Evolutionary conservation across 2,888 invertebrate species (phyloP).

Genomic region (Plagiodera versicolora): DNA sequence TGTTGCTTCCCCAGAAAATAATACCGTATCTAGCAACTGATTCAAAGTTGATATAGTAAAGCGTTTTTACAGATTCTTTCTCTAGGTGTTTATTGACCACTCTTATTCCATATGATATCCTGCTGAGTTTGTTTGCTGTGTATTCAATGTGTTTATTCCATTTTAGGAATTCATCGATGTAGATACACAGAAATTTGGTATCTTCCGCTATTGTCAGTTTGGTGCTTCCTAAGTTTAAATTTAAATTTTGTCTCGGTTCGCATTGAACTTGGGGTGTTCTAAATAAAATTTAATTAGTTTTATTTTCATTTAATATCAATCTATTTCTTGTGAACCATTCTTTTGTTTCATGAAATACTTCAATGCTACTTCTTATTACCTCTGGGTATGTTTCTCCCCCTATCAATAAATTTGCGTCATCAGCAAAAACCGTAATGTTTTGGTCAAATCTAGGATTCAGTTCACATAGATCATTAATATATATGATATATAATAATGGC

Average conservation of each 20-base stretch:
- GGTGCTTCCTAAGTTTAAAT: not conserved
- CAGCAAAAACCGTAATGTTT: not conserved
- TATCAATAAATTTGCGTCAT: not conserved
- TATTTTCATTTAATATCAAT: not conserved
- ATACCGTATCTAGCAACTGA: not conserved
- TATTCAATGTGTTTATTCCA: not conserved
- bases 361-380: not conserved
- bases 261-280: not conserved
- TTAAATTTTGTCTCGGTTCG: constrained; percentile 3
- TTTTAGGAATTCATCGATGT: not conserved
- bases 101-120: not conserved
- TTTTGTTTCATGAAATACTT: not conserved
- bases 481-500: not conserved
- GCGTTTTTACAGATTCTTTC: not conserved
- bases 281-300: not conserved
- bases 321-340: not conserved
- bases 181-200: not conserved
- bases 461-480: not conserved
- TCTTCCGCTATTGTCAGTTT: not conserved
- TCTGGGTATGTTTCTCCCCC: constrained; percentile 2
- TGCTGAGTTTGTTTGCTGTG: not conserved
- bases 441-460: not conserved
- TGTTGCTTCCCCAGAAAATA: not conserved
- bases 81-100: not conserved
- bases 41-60: not conserved